Conservation (phyloP, 2,797 vertebrate species). For the Brachymystax lenok region DNA sequence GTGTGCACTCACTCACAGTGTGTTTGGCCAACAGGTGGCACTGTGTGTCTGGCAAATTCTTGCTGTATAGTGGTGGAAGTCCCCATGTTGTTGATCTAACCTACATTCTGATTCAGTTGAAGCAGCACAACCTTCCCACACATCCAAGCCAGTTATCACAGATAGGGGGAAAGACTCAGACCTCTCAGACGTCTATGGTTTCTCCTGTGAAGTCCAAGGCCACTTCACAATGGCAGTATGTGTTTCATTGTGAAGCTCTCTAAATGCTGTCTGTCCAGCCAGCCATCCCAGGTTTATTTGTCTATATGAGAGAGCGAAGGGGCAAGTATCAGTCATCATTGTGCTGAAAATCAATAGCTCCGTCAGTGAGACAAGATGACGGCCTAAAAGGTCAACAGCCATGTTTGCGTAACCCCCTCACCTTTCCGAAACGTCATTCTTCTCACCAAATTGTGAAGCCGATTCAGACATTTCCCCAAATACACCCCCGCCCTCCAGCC, state of each 20-base stretch:
- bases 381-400: conserved; percentile 34
- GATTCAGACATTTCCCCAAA: conserved; percentile 53
- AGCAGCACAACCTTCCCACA: conserved; percentile 32
- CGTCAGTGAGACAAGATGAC: conserved; percentile 19
- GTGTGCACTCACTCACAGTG: neutral
- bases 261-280: conserved; percentile 20
- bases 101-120: conserved; percentile 37
- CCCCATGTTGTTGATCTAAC: conserved; percentile 45
- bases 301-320: neutral
- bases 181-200: conserved; percentile 8
- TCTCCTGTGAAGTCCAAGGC: conserved; percentile 28
- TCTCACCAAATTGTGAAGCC: conserved; percentile 42
- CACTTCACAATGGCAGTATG: conserved; percentile 22
- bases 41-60: conserved; percentile 20
- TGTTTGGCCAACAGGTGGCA: conserved; percentile 43
- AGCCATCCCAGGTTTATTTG: conserved; percentile 16
- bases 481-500: conserved; percentile 18
- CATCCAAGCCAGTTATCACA: neutral
- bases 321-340: conserved; percentile 7
- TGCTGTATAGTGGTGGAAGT: conserved; percentile 8
- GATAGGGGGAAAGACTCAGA: neutral
- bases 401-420: conserved; percentile 13
- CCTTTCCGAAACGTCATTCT: conserved; percentile 29
- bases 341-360: conserved; percentile 3
- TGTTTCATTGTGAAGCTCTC: conserved; percentile 22